These are phyloP conservation scores for Spodoptera frugiperda DNA, from an alignment of 1,140 invertebrate genomes.

Conservation along the genomic window DNA sequence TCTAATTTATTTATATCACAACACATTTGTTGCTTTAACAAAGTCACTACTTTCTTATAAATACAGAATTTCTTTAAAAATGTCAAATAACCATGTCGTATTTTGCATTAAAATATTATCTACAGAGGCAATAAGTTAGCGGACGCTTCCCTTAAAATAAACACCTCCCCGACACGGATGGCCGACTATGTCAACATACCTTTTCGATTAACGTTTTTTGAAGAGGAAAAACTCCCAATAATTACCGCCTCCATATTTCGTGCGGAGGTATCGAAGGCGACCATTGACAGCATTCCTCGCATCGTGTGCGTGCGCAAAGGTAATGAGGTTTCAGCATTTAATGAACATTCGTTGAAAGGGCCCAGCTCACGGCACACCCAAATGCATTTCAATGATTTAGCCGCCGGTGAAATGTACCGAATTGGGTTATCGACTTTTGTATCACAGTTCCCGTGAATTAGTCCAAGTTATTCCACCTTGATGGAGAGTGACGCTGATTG, in stretches of 20 bases:
- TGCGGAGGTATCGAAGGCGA: not conserved
- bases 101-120: too few species aligned
- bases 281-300: conserved; percentile 25
- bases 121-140: too few species aligned
- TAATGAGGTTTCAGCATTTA: conserved; percentile 41
- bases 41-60: too few species aligned
- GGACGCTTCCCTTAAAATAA: too few species aligned
- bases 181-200: too few species aligned
- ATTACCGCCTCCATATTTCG: conserved; percentile 24
- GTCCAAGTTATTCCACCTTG: not conserved
- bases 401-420: conserved; percentile 3
- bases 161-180: too few species aligned
- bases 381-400: conserved; percentile 32
- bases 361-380: conserved; percentile 1
- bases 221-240: not conserved
- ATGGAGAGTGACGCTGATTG: not conserved
- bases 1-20: too few species aligned
- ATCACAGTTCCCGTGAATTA: conserved; percentile 13
- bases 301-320: conserved; percentile 24
- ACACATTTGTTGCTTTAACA: too few species aligned
- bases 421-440: conserved; percentile 34
- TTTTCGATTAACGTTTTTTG: not conserved
- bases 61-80: too few species aligned
- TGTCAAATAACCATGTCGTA: too few species aligned
- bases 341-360: conserved; percentile 21